Percentiles rank a stretch among this genome's conserved stretches.
Evolutionary conservation across 2,113 vertebrate species (phyloP).

Genomic region (Elephas maximus): DNA sequence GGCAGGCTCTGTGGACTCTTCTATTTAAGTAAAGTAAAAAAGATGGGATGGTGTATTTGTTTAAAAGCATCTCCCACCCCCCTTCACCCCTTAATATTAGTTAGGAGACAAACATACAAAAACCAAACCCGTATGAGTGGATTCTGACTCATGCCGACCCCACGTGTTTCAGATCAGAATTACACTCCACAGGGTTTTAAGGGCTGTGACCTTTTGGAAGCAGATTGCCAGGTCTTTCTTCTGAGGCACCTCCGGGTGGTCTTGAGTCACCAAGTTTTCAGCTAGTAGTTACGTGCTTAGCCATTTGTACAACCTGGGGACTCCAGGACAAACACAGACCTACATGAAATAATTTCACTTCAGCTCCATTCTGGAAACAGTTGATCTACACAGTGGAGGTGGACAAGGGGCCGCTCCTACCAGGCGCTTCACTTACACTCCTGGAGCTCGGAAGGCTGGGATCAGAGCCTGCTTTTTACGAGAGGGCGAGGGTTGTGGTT

Average conservation of each 20-base stretch:
- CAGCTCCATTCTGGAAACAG: not conserved
- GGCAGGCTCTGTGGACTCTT: not conserved
- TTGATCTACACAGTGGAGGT: not conserved
- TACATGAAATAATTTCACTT: not conserved
- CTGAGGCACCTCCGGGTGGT: not conserved
- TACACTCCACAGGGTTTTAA: not conserved
- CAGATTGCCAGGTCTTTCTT: too few species aligned
- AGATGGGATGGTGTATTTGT: not conserved
- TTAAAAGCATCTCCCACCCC: not conserved
- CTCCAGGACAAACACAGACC: not conserved
- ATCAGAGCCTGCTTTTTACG: not conserved
- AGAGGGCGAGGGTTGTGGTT: rapidly evolving
- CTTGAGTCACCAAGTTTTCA: not conserved
- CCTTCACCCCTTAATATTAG: too few species aligned
- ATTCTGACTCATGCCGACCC: not conserved
- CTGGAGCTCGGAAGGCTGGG: not conserved
- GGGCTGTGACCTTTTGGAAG: not conserved
- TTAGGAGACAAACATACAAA: not conserved
- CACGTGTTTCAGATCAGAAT: not conserved
- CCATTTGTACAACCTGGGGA: not conserved
- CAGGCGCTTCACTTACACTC: too few species aligned
- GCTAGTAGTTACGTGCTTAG: not conserved
- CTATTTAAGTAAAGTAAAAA: not conserved
- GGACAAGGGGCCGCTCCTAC: not conserved
- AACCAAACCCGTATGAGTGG: not conserved